Evolutionary conservation across 2,888 invertebrate genomes (phyloP).

Genomic region (Cepaea hortensis): DNA sequence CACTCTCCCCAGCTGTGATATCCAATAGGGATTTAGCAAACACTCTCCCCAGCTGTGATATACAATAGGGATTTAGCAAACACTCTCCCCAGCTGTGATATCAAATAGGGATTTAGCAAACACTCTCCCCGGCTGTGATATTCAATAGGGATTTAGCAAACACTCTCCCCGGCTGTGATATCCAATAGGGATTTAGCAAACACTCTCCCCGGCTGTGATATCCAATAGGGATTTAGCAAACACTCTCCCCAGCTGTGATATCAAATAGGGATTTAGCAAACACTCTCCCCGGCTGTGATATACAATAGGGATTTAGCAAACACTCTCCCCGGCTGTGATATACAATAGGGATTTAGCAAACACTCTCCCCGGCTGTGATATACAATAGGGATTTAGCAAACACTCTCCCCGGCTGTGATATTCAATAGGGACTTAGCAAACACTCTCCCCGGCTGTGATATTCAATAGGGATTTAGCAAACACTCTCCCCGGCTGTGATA

Average conservation of each 20-base stretch:
- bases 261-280: slow-evolving; percentile 38
- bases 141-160: slow-evolving; percentile 39
- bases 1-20: slow-evolving; percentile 49
- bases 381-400: slow-evolving; percentile 39
- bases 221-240: slow-evolving; percentile 39
- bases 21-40: slow-evolving; percentile 39
- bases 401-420: slow-evolving; percentile 49
- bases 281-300: slow-evolving; percentile 49
- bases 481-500: neutral
- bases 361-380: slow-evolving; percentile 49
- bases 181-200: slow-evolving; percentile 39
- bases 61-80: slow-evolving; percentile 39
- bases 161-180: slow-evolving; percentile 49
- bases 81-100: slow-evolving; percentile 49
- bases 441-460: slow-evolving; percentile 51
- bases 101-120: slow-evolving; percentile 38
- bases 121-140: slow-evolving; percentile 49
- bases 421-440: slow-evolving; percentile 38
- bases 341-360: slow-evolving; percentile 39
- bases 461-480: too few species aligned
- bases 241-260: slow-evolving; percentile 49
- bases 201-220: slow-evolving; percentile 49
- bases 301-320: slow-evolving; percentile 39
- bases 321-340: slow-evolving; percentile 49
- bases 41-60: slow-evolving; percentile 49